Conservation (phyloP, 1,140 invertebrate species). For the Euwallacea fornicatus region DNA sequence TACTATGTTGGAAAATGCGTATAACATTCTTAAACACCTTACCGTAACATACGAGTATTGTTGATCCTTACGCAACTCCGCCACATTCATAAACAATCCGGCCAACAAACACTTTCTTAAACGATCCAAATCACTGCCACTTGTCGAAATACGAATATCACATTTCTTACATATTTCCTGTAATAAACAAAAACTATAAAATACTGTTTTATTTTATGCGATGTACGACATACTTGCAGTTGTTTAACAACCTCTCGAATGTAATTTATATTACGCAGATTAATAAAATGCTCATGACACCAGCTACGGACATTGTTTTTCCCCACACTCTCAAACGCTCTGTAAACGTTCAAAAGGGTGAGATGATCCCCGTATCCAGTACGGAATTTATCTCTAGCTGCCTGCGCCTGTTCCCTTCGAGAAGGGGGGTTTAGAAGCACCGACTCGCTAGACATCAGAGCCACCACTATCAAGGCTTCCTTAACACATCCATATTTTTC, state of each 20-base stretch:
- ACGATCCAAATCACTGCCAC: conserved; percentile 71
- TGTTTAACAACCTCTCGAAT: conserved; percentile 83
- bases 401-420: conserved; percentile 68
- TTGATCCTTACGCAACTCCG: conserved; percentile 76
- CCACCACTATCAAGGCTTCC: conserved; percentile 70
- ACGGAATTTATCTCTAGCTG: conserved; percentile 77
- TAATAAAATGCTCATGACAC: conserved; percentile 90
- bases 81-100: conserved; percentile 87
- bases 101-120: conserved; percentile 78
- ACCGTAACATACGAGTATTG: conserved; percentile 67
- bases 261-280: conserved; percentile 81
- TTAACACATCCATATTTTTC: conserved; percentile 80
- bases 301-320: conserved; percentile 77
- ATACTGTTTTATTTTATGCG: not conserved
- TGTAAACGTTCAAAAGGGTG: conserved; percentile 87
- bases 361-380: conserved; percentile 91
- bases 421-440: conserved; percentile 61
- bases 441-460: conserved; percentile 62
- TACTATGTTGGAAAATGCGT: not conserved
- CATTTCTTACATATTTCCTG: conserved; percentile 70
- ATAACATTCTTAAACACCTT: conserved; percentile 49
- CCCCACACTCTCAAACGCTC: conserved; percentile 71
- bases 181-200: conserved; percentile 1
- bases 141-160: conserved; percentile 70
- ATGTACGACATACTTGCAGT: conserved; percentile 56